Conservation (phyloP, 2,888 invertebrate genomes). For the Flexamia atlantica region DNA sequence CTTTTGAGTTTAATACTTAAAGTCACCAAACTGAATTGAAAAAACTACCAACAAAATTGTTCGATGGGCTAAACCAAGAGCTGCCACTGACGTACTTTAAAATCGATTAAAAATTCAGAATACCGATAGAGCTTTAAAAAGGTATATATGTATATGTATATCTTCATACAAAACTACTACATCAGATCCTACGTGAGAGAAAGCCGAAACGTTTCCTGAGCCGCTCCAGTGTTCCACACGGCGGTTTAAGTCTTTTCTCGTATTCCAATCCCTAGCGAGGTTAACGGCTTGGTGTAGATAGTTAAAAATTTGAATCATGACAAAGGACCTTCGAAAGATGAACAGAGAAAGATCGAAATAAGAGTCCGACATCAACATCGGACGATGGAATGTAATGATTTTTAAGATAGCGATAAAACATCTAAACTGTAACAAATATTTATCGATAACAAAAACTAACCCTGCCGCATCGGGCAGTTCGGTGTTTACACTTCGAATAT, state of each 20-base stretch:
- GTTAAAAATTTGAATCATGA: constrained; percentile 5
- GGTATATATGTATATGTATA: constrained; percentile 26
- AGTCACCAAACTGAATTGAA: too few relatives aligned
- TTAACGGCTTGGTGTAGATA: constrained; percentile 12
- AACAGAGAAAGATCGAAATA: constrained; percentile 44
- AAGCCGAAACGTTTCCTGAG: neutral
- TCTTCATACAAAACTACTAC: constrained; percentile 29
- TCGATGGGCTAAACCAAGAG: too few relatives aligned
- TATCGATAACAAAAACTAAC: constrained; percentile 28
- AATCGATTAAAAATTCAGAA: neutral
- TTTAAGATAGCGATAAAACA: constrained; percentile 29
- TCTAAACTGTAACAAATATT: constrained; percentile 56
- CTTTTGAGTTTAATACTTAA: too few relatives aligned
- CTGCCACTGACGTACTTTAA: constrained; percentile 22
- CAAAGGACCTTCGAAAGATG: constrained; percentile 41
- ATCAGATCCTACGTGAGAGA: neutral
- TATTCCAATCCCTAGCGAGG: constrained; percentile 23
- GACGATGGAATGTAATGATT: constrained; percentile 53
- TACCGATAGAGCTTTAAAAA: constrained; percentile 1
- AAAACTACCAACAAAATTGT: too few relatives aligned
- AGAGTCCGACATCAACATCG: constrained; percentile 15
- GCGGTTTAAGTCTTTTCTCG: neutral
- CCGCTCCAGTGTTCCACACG: neutral
- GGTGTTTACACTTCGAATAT: constrained; percentile 34
- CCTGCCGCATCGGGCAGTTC: constrained; percentile 9